A percentile compares a stretch with the other conserved stretches of the same genome.
phyloP scores from a whole-genome alignment of 2,797 vertebrate genomes.

The Aselliscus stoliczkanus region DNA sequence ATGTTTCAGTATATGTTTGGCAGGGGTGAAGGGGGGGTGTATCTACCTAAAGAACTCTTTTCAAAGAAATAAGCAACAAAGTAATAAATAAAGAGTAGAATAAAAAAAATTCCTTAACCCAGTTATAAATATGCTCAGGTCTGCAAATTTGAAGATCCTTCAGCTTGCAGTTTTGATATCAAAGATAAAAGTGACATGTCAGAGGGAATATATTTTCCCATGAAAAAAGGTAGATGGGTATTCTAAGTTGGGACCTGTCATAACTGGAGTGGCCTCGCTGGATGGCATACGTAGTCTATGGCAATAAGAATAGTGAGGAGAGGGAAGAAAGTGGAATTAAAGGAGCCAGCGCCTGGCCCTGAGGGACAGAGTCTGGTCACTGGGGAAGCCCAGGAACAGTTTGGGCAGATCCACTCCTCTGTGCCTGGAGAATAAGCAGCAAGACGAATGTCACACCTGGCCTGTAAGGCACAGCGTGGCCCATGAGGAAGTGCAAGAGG shows the following conservation, averaged over 20 bases:
- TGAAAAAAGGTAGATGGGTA: background rate
- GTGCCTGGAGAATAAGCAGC: background rate
- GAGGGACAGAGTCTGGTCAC: background rate
- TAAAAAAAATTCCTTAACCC: background rate
- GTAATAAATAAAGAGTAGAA: background rate
- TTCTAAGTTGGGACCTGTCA: background rate
- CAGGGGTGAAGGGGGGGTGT: too few relatives aligned
- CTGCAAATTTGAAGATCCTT: background rate
- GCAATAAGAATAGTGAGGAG: background rate
- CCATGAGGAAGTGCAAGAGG: background rate
- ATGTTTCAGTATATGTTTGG: background rate
- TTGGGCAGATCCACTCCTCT: background rate
- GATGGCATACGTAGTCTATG: background rate
- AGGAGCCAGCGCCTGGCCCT: background rate
- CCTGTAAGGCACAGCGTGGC: background rate
- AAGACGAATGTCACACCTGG: background rate
- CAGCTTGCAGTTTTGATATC: background rate
- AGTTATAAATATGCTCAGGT: background rate
- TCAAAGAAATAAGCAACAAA: background rate
- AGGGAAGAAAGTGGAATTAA: background rate
- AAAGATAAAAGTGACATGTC: background rate
- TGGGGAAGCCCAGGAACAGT: rapidly evolving
- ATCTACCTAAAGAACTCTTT: background rate
- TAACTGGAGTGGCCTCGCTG: background rate
- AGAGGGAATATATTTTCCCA: background rate